These are phyloP conservation scores for Pangasianodon hypophthalmus DNA, from an alignment of 2,113 vertebrate species.

Conservation along the genomic window DNA sequence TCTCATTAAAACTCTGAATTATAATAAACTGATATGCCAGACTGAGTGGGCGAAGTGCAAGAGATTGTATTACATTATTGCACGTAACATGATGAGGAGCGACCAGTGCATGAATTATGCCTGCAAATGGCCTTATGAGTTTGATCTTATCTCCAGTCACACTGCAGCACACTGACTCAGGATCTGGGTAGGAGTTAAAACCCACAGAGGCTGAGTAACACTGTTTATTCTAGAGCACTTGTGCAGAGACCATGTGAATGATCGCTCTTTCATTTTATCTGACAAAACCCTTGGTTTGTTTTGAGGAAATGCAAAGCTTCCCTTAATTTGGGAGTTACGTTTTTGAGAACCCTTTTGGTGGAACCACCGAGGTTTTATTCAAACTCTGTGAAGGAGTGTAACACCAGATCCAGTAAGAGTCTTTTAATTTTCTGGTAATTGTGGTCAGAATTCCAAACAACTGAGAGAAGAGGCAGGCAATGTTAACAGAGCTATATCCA, in stretches of 20 bases:
- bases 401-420: not conserved
- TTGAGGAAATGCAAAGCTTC: not conserved
- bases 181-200: not conserved
- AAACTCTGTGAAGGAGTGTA: not conserved
- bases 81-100: not conserved
- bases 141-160: conserved; percentile 32
- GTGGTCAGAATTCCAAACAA: not conserved
- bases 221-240: not conserved
- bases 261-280: not conserved
- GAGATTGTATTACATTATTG: conserved; percentile 16
- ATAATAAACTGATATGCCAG: conserved; percentile 16
- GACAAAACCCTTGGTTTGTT: not conserved
- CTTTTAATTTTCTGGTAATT: not conserved
- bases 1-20: conserved; percentile 40
- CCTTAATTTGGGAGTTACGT: not conserved
- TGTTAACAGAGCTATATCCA: not conserved
- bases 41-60: conserved; percentile 1
- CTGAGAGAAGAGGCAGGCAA: not conserved
- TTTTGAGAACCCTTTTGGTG: not conserved
- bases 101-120: conserved; percentile 18
- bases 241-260: not conserved
- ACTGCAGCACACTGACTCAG: not conserved
- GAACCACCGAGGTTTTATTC: not conserved
- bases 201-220: not conserved
- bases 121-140: conserved; percentile 33